Evolutionary conservation across 2,888 invertebrate genomes (phyloP).

Genomic region (Geotrupes spiniger): DNA sequence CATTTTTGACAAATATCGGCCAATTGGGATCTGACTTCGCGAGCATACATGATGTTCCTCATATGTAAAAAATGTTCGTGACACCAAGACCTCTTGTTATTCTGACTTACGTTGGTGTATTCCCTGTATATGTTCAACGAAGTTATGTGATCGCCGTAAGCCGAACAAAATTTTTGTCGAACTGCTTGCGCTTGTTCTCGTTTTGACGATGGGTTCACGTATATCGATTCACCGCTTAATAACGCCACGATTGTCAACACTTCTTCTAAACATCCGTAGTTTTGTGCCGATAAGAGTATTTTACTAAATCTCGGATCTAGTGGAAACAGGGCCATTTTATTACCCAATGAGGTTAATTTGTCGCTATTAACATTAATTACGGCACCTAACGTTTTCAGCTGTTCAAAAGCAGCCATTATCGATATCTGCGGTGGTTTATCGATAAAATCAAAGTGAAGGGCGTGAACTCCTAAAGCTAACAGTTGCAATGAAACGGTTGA

Average conservation of each 20-base stretch:
- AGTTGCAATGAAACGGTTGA: conserved; percentile 75
- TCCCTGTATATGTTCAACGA: conserved; percentile 84
- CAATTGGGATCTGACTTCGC: conserved; percentile 78
- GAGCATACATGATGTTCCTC: conserved; percentile 78
- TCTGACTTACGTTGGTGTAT: conserved; percentile 66
- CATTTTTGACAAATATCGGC: conserved; percentile 65
- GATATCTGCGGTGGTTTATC: conserved; percentile 80
- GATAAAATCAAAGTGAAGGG: conserved; percentile 83
- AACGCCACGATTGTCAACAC: conserved; percentile 83
- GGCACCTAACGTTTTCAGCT: conserved; percentile 69
- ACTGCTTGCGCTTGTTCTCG: conserved; percentile 72
- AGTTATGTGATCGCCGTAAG: conserved; percentile 89
- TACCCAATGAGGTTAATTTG: conserved; percentile 74
- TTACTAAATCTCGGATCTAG: conserved; percentile 88
- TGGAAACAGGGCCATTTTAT: conserved; percentile 86
- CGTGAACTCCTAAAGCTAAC: conserved; percentile 79
- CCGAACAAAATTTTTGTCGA: conserved; percentile 76
- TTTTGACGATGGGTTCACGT: conserved; percentile 71
- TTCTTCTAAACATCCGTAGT: conserved; percentile 76
- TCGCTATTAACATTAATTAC: conserved; percentile 59
- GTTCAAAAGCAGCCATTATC: conserved; percentile 61
- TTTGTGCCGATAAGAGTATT: conserved; percentile 72
- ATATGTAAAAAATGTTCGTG: conserved; percentile 83
- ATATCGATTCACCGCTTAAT: conserved; percentile 84
- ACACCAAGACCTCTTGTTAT: conserved; percentile 79